These are phyloP conservation scores for Nemopilema nomurai DNA, from an alignment of 30 jellyfish, hydroid and myxozoan genomes.

Conservation along the genomic window DNA sequence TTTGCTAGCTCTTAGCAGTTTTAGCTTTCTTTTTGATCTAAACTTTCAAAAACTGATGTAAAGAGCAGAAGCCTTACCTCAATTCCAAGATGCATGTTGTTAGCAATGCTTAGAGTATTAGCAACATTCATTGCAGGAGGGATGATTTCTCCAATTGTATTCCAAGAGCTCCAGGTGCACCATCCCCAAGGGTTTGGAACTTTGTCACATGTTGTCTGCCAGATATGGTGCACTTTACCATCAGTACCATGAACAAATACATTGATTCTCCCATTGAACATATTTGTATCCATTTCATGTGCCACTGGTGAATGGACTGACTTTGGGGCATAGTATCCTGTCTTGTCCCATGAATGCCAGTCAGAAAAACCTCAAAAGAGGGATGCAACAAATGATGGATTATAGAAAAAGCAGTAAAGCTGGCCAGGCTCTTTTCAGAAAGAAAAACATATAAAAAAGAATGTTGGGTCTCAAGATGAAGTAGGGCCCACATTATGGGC, in stretches of 20 bases:
- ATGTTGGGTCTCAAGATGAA: no score
- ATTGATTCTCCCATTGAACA: slow-evolving; percentile 90
- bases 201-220: slow-evolving; percentile 99
- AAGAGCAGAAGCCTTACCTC: slow-evolving; percentile 63
- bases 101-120: slow-evolving; percentile 76
- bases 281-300: slow-evolving; percentile 82
- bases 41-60: not conserved
- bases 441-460: no score
- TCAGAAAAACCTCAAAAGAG: slow-evolving; percentile 52
- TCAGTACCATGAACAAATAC: slow-evolving; percentile 95
- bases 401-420: no score
- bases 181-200: slow-evolving; percentile 99
- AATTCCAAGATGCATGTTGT: slow-evolving; percentile 91
- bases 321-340: slow-evolving; percentile 95
- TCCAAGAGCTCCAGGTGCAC: slow-evolving; percentile 99
- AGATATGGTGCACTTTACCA: slow-evolving; percentile 89
- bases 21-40: not conserved
- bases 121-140: slow-evolving; percentile 58
- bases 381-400: no score
- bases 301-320: slow-evolving; percentile 95
- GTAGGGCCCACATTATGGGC: no score
- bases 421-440: no score
- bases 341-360: slow-evolving; percentile 97
- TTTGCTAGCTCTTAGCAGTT: not conserved
- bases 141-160: slow-evolving; percentile 65